Base-by-base conservation (phyloP, 2,888 invertebrate genomes). In the Brachylomia viminalis region DNA sequence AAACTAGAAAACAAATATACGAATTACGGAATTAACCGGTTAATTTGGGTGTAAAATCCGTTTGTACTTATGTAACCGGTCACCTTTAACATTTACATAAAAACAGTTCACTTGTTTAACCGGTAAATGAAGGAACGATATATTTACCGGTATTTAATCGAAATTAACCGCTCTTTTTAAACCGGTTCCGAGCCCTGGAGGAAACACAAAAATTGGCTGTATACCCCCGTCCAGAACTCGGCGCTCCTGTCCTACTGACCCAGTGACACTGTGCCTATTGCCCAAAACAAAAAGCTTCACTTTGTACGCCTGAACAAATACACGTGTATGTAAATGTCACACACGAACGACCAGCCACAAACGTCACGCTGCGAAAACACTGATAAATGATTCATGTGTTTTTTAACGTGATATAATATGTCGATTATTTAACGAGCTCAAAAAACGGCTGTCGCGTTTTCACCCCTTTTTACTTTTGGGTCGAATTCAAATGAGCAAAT, bases 241-340 rank as follows among this genome's bases (percentile, higher is more conserved):
- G 85, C 88, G 88, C 87, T 92, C 92, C 93, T 92, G 95, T 82
- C 94, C 95, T 84, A 94, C 92, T 95, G 93, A 95, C 95, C 95
- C 87, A 94, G 90, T 95, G 92, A 94, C 95, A 93, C 91, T 87
- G 79, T 84, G 85, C 89, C 83, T 84, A 86, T 88, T 90, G 89
- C 90, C 90, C 77, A 89, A 91, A 92, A 92, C 94, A 92, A 93
- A 94, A 93, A 91, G 91, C 90, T 84, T 88, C 90, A 83, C 84
- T 88, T 90, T 87, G 90, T 92, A 89, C 90, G 88, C 87, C 89
- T 89, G 90, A 91, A 93, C 92, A 94, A 94, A 95, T 93, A 94
- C 91, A 93, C 91, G 90, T 89, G 91, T 90, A 93, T 91, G 91
- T 91, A 92, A 92, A 92, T 92, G 91, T 89, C 90, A 88, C 90